Base-by-base conservation (phyloP, 2,113 vertebrate species). In the Rhea pennata region DNA sequence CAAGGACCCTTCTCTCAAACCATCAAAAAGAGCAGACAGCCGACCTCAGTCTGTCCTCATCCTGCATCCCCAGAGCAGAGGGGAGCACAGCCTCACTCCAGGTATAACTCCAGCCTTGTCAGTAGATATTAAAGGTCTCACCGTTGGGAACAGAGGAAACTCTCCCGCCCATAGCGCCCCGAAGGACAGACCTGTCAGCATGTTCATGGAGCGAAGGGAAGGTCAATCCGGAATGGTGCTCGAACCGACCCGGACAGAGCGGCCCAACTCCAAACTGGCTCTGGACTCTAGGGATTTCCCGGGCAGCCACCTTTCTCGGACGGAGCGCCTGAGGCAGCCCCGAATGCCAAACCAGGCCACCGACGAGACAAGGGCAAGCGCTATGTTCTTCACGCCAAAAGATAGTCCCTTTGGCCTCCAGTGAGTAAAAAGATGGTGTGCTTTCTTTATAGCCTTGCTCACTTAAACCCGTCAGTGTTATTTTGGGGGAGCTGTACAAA, bases 351-450 rank as follows among this genome's bases (percentile, higher is more conserved):
- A 29, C 87, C 98, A 98, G 81, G 97, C 93, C 33, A 40, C 93
- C 3, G 94, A 98, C 42, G 98, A 98, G 42, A 76, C 3, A 1
- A 98, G 96, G 75, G 58, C 98, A 5, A 96, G 96, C 26, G 85
- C 97, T 67, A 98, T 99, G 95, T 99, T 99, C 98, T 99, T 99
- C 97, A 98, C 96, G 0, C 99, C 99, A 3, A 99, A 98, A 81
- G 98, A 99, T 93, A 97, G 95, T 82, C 99, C 98, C 95, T 97
- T 97, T 4, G 94, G 93, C 56, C 96, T 98, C 44, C 97, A 97
- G 99, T 99, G 97, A 99, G 99, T 99, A 91, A 76, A 70, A 64
- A 39, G 36, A 46, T 1, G 3, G 2, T 29, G 71, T 62, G 5
- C 54, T 94, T 96, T 15, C 75, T 86, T 44, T 10, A 0, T 51